Conservation (phyloP, 2,797 vertebrate genomes). For the Myripristis jacobus region DNA sequence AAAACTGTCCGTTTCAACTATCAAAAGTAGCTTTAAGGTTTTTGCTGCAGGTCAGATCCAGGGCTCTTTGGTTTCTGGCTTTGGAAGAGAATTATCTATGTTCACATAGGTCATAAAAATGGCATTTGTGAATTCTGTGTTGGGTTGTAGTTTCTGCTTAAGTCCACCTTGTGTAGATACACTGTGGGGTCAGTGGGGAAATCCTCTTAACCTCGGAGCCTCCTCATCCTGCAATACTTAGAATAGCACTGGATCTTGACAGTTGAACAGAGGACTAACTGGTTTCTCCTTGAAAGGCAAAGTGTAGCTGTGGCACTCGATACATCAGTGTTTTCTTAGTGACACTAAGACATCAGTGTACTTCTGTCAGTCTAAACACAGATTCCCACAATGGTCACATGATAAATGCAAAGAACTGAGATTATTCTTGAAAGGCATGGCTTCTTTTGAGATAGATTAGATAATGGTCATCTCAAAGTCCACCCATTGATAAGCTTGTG, state of each 20-base stretch:
- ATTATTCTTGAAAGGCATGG: constrained; percentile 5
- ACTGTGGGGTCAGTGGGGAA: constrained; percentile 70
- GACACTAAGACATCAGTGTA: too few species aligned
- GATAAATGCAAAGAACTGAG: constrained; percentile 14
- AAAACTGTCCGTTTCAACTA: background rate
- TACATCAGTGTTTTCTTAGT: constrained; percentile 18
- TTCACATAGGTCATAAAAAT: constrained; percentile 18
- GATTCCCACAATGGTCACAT: constrained; percentile 24
- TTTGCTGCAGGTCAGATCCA: background rate
- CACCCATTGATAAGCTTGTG: constrained; percentile 57
- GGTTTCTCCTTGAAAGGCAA: constrained; percentile 31
- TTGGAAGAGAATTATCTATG: constrained; percentile 6
- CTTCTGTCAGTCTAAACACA: background rate
- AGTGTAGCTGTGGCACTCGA: constrained; percentile 7
- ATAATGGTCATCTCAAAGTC: constrained; percentile 70
- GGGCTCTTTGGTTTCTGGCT: constrained; percentile 4
- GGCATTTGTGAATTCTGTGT: constrained; percentile 18
- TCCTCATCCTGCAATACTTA: constrained; percentile 60
- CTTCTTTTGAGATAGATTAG: constrained; percentile 57
- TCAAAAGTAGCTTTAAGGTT: background rate
- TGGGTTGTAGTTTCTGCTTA: constrained; percentile 51
- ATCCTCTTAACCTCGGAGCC: constrained; percentile 80
- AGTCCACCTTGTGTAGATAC: constrained; percentile 55
- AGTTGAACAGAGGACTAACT: constrained; percentile 37
- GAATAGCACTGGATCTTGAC: constrained; percentile 51